phyloP scores from a whole-genome alignment of 1,140 invertebrate species.

The Eufriesea mexicana region DNA sequence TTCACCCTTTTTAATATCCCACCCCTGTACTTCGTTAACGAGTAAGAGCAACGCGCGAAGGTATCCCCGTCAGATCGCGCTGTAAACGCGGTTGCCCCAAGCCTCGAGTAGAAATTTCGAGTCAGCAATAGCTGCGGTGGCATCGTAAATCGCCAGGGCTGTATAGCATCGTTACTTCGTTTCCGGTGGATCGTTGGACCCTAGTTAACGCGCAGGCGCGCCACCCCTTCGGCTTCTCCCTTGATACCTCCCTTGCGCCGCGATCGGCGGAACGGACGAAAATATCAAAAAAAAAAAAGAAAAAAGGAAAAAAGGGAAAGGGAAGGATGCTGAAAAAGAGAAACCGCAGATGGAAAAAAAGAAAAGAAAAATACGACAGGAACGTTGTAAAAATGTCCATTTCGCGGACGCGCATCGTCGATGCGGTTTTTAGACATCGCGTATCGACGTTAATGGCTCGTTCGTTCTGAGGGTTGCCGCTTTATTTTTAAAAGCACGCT shows the following conservation, averaged over 20 bases:
- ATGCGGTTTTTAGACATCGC: slow-evolving; percentile 58
- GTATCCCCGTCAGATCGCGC: background rate
- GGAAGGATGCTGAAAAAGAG: too few species aligned
- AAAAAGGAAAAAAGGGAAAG: background rate
- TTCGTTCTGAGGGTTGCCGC: slow-evolving; percentile 34
- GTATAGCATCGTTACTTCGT: slow-evolving; percentile 13
- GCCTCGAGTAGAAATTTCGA: background rate
- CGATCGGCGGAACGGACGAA: background rate
- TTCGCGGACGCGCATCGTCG: slow-evolving; percentile 8
- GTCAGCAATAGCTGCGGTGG: background rate
- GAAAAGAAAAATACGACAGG: background rate
- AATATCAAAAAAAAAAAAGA: background rate
- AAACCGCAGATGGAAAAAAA: background rate
- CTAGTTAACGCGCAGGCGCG: background rate
- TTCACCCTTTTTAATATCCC: background rate
- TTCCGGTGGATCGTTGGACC: background rate
- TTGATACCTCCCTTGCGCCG: background rate
- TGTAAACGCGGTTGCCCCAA: background rate
- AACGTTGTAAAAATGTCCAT: slow-evolving; percentile 38
- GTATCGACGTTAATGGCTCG: slow-evolving; percentile 63
- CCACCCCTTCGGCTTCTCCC: background rate
- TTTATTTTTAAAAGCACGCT: slow-evolving; percentile 36
- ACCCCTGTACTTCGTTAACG: background rate
- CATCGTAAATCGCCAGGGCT: slow-evolving; percentile 3
- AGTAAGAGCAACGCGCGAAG: background rate